Evolutionary conservation across 2,797 vertebrate genomes (phyloP).

Genomic region (Hippocampus kuda): DNA sequence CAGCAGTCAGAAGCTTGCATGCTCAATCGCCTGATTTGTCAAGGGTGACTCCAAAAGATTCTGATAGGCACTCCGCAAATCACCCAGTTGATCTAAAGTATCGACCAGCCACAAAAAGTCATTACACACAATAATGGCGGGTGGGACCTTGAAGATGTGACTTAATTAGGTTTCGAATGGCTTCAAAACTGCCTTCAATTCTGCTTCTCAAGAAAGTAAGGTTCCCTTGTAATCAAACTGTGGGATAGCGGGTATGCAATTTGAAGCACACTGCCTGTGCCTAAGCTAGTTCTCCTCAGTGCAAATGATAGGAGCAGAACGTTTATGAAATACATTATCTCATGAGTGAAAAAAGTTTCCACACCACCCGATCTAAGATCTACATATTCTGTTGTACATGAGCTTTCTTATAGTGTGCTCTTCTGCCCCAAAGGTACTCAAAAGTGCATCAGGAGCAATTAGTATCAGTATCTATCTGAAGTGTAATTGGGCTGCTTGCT

Average conservation of each 20-base stretch:
- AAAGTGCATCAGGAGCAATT: too few species aligned
- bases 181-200: conserved; percentile 61
- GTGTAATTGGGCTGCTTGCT: too few species aligned
- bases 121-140: conserved; percentile 75
- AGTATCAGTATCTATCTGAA: too few species aligned
- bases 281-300: neutral
- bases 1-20: conserved; percentile 67
- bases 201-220: conserved; percentile 42
- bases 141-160: conserved; percentile 72
- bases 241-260: conserved; percentile 40
- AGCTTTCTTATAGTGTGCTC: too few species aligned
- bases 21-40: conserved; percentile 71
- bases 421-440: too few species aligned
- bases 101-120: conserved; percentile 72
- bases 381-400: neutral
- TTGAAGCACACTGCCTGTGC: neutral
- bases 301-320: neutral
- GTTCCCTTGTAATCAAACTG: conserved; percentile 12
- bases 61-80: conserved; percentile 73
- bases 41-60: conserved; percentile 72
- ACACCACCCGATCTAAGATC: neutral
- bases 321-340: neutral
- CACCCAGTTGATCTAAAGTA: conserved; percentile 79
- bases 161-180: conserved; percentile 75
- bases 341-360: neutral